Base-by-base conservation (phyloP, 2,797 vertebrate genomes). In the Trematomus bernacchii region DNA sequence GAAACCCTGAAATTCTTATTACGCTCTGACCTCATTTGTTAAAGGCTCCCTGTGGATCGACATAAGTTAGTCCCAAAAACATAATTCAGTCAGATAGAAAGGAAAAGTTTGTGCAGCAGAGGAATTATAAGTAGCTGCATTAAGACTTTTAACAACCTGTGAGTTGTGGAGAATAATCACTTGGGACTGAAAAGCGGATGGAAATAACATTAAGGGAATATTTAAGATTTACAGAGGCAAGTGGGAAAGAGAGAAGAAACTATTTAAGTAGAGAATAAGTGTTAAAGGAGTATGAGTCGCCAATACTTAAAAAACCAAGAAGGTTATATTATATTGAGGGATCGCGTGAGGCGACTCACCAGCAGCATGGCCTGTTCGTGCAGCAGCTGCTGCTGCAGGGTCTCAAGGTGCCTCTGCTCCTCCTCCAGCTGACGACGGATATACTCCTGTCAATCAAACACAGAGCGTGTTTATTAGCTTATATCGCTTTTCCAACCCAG, bases 281-380 rank as follows among this genome's bases (percentile, higher is more conserved):
- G 37, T 0, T 27, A 27, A 27, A 27, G 27, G 27, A 27, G 27
- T 27, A 27, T 27, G 27, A 27, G 27, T 27, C 27, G 33, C 33
- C 33, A 37, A 37, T 37, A 37, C 6, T 37, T 37, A 7, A 37
- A 9, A 37, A 37, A 27, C 27, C 27, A 27, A 27, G 1, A 27
- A 37, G 33, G 33, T 37, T 9, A 2, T 37, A 37, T 37, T 9
- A 9, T 37, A 37, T 37, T 9, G 33, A 37, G 33, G 33, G 7
- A 37, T 37, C 6, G 8, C 9, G 33, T 37, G 23, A 47, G 5
- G 6, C 7, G 5, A 47, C 96, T 97, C 96, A 99, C 98, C 97
- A 99, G 96, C 94, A 99, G 94, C 97, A 99, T 97, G 96, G 98
- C 98, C 95, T 99, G 98, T 93, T 99, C 98, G 78, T 99, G 98